Conservation (phyloP, 2,888 invertebrate genomes). For the Lottia gigantea region DNA sequence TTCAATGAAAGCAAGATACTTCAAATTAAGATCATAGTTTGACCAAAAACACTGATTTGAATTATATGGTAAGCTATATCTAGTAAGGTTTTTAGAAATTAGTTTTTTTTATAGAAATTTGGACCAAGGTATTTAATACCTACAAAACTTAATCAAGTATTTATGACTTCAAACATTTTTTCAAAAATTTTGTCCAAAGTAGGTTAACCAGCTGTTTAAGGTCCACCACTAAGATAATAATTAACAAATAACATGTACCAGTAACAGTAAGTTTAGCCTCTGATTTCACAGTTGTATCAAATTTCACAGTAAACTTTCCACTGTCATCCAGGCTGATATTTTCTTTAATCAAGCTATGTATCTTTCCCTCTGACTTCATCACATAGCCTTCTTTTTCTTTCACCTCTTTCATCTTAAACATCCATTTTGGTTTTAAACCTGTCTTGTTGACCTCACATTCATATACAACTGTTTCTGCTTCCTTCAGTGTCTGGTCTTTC, state of each 20-base stretch:
- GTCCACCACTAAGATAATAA: neutral
- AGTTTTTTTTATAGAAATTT: too few relatives aligned
- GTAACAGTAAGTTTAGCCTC: slow-evolving; percentile 52
- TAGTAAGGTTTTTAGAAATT: too few relatives aligned
- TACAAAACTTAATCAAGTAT: too few relatives aligned
- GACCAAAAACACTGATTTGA: too few relatives aligned
- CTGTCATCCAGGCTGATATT: slow-evolving; percentile 51
- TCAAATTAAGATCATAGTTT: too few relatives aligned
- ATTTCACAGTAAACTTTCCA: slow-evolving; percentile 52
- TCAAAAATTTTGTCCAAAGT: too few relatives aligned
- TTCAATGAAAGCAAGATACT: too few relatives aligned
- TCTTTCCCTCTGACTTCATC: slow-evolving; percentile 80
- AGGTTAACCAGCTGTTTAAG: too few relatives aligned
- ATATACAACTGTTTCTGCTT: slow-evolving; percentile 75
- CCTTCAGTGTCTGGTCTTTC: slow-evolving; percentile 32
- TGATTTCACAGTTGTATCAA: slow-evolving; percentile 46
- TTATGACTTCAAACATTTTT: too few relatives aligned
- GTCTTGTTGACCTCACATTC: slow-evolving; percentile 94
- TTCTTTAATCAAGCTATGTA: slow-evolving; percentile 49
- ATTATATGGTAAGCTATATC: too few relatives aligned
- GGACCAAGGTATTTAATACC: too few relatives aligned
- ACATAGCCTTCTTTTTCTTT: slow-evolving; percentile 84
- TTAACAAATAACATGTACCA: slow-evolving; percentile 36
- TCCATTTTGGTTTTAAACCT: slow-evolving; percentile 92
- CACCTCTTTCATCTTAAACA: slow-evolving; percentile 79